phyloP scores from a whole-genome alignment of 2,797 vertebrate species.

The Thamnophis elegans region DNA sequence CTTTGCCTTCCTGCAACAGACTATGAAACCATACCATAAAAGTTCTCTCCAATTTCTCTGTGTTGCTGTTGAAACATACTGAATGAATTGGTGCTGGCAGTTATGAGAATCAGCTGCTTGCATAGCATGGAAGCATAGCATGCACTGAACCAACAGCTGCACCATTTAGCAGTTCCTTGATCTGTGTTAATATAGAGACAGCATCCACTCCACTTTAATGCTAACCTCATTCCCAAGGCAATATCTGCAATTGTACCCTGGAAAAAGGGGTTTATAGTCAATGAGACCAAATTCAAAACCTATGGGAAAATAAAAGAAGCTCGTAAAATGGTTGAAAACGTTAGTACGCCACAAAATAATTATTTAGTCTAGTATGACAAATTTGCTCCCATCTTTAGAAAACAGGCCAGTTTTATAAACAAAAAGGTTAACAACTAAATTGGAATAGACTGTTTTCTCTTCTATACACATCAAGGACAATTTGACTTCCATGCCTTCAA shows the following conservation, averaged over 20 bases:
- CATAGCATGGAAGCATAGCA: not conserved
- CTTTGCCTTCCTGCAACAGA: not conserved
- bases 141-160: not conserved
- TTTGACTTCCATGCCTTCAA: not conserved
- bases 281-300: not conserved
- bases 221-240: not conserved
- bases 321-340: slow-evolving; percentile 63
- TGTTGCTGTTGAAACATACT: not conserved
- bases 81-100: not conserved
- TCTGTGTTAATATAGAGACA: not conserved
- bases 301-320: slow-evolving; percentile 55
- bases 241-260: not conserved
- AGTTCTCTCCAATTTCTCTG: not conserved
- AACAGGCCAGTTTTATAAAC: slow-evolving; percentile 58
- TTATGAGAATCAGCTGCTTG: not conserved
- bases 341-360: slow-evolving; percentile 64
- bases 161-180: not conserved
- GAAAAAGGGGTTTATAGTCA: not conserved
- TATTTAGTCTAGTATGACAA: slow-evolving; percentile 58
- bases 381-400: slow-evolving; percentile 58
- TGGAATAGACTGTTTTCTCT: slow-evolving; percentile 38
- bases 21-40: not conserved
- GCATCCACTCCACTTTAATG: not conserved
- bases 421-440: slow-evolving; percentile 53
- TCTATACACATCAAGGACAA: not conserved